Conservation (phyloP, 2,888 invertebrate species). For the Drosophila rubida region DNA sequence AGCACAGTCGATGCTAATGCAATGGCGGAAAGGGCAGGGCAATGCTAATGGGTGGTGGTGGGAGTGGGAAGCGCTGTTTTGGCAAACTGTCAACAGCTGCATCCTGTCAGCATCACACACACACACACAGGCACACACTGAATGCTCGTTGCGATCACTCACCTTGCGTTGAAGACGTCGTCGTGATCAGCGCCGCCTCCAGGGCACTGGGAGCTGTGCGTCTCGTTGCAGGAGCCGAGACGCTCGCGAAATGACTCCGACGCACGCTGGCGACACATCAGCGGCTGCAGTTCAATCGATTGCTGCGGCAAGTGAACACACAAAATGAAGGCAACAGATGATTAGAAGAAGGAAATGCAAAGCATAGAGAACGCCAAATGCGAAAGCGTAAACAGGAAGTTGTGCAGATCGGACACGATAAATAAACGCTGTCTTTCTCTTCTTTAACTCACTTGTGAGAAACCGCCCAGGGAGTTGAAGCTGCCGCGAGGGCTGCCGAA, state of each 20-base stretch:
- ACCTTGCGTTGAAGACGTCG: constrained; percentile 84
- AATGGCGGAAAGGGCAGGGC: constrained; percentile 16
- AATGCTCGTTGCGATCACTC: constrained; percentile 54
- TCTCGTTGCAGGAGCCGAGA: constrained; percentile 84
- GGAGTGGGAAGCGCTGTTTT: constrained; percentile 29
- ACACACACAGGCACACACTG: constrained; percentile 20
- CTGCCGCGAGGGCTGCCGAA: constrained; percentile 84
- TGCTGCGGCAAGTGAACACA: constrained; percentile 54
- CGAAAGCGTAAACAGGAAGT: constrained; percentile 68
- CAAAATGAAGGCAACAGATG: constrained; percentile 30
- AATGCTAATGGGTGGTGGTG: constrained; percentile 6
- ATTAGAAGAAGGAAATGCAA: constrained; percentile 21
- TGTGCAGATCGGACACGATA: constrained; percentile 64
- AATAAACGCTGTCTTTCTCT: constrained; percentile 53
- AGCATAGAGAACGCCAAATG: background rate
- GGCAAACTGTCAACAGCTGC: constrained; percentile 83
- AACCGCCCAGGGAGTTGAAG: constrained; percentile 82
- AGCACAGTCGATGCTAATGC: constrained; percentile 65
- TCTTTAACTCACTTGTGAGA: constrained; percentile 79
- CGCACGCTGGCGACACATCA: constrained; percentile 81
- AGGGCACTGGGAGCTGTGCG: constrained; percentile 70
- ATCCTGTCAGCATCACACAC: constrained; percentile 62
- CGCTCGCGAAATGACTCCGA: constrained; percentile 83
- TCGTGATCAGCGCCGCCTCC: constrained; percentile 76
- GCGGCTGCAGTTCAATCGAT: constrained; percentile 81